A percentile compares a stretch with the other conserved stretches of the same genome.
These are phyloP conservation scores for Colinus virginianus DNA, from an alignment of 2,113 vertebrate genomes.

Conservation along the genomic window DNA sequence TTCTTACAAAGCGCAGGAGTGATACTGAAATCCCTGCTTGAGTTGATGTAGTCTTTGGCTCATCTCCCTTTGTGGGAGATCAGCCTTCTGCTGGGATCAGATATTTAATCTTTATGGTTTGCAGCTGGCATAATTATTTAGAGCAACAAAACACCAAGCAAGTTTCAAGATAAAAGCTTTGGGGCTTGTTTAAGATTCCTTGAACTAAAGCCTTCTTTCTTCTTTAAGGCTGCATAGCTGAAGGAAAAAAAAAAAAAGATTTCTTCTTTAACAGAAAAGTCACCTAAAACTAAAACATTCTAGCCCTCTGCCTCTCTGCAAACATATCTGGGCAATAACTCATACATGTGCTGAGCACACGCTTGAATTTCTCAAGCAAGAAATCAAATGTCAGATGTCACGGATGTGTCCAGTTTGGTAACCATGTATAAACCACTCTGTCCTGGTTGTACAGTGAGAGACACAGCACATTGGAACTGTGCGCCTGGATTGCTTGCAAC, in stretches of 20 bases:
- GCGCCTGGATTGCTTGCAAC: not conserved
- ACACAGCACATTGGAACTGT: not conserved
- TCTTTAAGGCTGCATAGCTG: not conserved
- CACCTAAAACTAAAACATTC: not conserved
- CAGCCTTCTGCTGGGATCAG: not conserved
- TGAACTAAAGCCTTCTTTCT: not conserved
- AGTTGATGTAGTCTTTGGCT: conserved; percentile 12
- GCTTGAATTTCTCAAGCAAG: not conserved
- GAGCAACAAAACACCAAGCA: conserved; percentile 6
- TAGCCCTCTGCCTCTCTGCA: not conserved
- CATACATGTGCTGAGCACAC: not conserved
- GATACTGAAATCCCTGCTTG: not conserved
- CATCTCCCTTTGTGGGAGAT: conserved; percentile 15
- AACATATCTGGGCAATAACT: not conserved
- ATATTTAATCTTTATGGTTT: conserved; percentile 30
- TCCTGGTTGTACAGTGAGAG: not conserved
- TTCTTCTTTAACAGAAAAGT: not conserved
- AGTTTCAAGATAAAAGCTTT: not conserved
- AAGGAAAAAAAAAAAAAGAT: not conserved
- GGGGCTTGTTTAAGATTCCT: not conserved
- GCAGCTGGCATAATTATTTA: conserved; percentile 21
- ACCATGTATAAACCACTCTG: not conserved
- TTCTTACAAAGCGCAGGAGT: not conserved
- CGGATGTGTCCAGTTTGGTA: not conserved
- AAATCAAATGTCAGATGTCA: not conserved